Conservation (phyloP, 2,888 invertebrate species). For the Nomada ruficornis region DNA sequence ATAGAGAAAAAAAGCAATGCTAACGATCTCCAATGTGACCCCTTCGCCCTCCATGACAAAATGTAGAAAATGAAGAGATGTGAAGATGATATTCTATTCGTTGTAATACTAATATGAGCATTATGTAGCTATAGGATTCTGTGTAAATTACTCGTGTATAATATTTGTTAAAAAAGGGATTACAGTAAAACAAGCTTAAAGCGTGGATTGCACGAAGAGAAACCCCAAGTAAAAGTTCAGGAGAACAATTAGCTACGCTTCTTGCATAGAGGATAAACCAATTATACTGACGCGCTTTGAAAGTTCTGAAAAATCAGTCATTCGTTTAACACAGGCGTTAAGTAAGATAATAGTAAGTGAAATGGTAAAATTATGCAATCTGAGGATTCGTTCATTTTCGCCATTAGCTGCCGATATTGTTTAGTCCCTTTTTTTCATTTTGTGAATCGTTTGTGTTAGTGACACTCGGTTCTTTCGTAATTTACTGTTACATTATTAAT, state of each 20-base stretch:
- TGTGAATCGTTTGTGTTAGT: constrained; percentile 44
- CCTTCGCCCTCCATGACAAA: constrained; percentile 53
- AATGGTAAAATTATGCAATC: constrained; percentile 77
- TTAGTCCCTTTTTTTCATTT: constrained; percentile 35
- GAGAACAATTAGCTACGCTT: constrained; percentile 28
- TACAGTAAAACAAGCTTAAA: constrained; percentile 77
- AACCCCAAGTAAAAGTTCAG: constrained; percentile 34
- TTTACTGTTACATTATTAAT: constrained; percentile 48
- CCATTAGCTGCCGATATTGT: constrained; percentile 76
- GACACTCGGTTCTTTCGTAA: constrained; percentile 53
- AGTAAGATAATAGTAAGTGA: constrained; percentile 60
- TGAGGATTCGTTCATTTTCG: constrained; percentile 72
- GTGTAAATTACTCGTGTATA: constrained; percentile 74
- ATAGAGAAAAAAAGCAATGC: constrained; percentile 52
- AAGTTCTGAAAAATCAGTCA: constrained; percentile 35
- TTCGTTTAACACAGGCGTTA: constrained; percentile 70
- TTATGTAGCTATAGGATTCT: constrained; percentile 79
- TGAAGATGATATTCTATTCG: constrained; percentile 79
- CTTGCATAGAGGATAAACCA: constrained; percentile 12
- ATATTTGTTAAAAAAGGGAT: constrained; percentile 75
- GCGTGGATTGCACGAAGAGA: constrained; percentile 66
- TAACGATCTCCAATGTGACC: constrained; percentile 52
- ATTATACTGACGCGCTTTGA: constrained; percentile 24
- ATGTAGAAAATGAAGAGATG: constrained; percentile 71
- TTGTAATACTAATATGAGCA: constrained; percentile 83